Percentiles rank a stretch among this genome's conserved stretches.
phyloP scores from a whole-genome alignment of 2,888 invertebrate genomes.

The Andrena bicolor region DNA sequence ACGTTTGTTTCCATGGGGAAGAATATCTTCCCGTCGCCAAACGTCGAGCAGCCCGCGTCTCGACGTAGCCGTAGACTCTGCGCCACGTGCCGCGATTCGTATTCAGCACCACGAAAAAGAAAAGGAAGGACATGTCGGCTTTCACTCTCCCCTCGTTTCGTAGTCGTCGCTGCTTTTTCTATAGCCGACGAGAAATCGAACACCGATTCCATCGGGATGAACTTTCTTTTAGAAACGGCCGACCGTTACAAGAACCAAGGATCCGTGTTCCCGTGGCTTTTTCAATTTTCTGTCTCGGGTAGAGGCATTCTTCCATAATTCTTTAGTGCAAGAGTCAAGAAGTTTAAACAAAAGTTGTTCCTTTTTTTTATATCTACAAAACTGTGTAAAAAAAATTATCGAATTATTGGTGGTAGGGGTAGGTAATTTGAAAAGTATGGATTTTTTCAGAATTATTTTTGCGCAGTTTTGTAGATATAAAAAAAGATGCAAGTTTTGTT shows the following conservation, averaged over 20 bases:
- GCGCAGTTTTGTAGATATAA: too few species aligned
- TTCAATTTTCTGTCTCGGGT: neutral
- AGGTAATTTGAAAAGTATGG: too few species aligned
- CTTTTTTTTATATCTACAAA: too few species aligned
- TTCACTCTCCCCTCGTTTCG: constrained; percentile 38
- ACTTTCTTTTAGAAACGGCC: constrained; percentile 39
- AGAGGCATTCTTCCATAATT: neutral
- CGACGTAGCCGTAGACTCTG: constrained; percentile 44
- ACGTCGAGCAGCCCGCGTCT: constrained; percentile 41
- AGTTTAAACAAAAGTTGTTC: too few species aligned
- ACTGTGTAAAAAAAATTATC: too few species aligned
- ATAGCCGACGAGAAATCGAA: constrained; percentile 43
- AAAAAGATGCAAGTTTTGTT: too few species aligned
- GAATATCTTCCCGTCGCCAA: constrained; percentile 65
- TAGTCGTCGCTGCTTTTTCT: constrained; percentile 36
- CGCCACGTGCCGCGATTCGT: constrained; percentile 69
- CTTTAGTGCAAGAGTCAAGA: too few species aligned
- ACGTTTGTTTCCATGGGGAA: constrained; percentile 73
- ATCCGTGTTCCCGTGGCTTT: neutral
- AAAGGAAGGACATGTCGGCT: constrained; percentile 47
- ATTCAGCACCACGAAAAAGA: constrained; percentile 61
- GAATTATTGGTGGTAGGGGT: too few species aligned
- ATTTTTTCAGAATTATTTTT: too few species aligned
- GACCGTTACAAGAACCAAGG: constrained; percentile 36
- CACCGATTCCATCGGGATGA: constrained; percentile 53